Evolutionary conservation across 2,888 invertebrate genomes (phyloP).

Genomic region (Archips xylosteana): DNA sequence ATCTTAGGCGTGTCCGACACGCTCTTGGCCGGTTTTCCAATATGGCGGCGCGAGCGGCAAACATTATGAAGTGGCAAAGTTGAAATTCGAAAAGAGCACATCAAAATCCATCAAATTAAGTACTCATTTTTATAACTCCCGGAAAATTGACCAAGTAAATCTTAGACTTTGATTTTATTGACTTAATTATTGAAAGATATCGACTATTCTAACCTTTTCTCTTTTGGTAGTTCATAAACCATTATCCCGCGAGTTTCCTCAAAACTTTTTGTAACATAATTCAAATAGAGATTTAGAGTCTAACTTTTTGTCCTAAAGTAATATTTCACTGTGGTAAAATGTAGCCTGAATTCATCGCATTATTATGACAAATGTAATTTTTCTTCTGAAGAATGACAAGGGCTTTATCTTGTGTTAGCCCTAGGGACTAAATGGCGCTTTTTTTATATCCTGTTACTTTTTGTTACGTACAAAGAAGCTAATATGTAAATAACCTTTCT

Average conservation of each 20-base stretch:
- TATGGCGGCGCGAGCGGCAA: too few species aligned
- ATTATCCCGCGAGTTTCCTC: neutral
- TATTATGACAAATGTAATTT: conserved; percentile 41
- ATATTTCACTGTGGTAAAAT: conserved; percentile 33
- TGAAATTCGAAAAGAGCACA: too few species aligned
- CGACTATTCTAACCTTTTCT: neutral
- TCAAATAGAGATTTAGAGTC: conserved; percentile 37
- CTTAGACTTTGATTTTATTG: too few species aligned
- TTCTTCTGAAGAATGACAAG: conserved; percentile 19
- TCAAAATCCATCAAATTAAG: too few species aligned
- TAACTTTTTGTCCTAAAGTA: conserved; percentile 29
- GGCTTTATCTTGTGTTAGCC: conserved; percentile 23
- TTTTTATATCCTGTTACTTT: conserved; percentile 12
- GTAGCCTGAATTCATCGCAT: conserved; percentile 23
- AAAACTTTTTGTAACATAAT: conserved; percentile 22
- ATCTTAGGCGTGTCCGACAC: too few species aligned
- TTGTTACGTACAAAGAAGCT: neutral
- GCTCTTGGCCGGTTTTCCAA: too few species aligned
- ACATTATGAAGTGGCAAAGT: too few species aligned
- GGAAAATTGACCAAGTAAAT: too few species aligned
- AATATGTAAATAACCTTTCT: neutral
- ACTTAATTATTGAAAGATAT: too few species aligned
- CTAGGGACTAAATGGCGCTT: conserved; percentile 20
- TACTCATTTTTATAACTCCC: too few species aligned
- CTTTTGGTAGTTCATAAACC: neutral